Conservation (phyloP, 2,888 invertebrate genomes). For the Dicyrtomina minuta region DNA sequence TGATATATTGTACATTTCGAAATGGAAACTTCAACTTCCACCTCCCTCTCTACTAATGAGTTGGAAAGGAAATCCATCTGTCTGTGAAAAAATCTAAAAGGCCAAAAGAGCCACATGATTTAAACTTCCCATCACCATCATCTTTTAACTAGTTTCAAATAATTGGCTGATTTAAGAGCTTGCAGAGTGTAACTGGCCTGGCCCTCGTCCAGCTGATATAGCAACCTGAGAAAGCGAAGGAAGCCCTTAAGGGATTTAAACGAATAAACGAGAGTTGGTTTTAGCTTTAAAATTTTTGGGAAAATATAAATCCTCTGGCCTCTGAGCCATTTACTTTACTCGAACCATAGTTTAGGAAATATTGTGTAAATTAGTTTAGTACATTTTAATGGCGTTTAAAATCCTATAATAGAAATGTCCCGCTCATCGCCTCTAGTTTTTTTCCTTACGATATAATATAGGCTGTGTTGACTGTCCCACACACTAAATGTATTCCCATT, state of each 20-base stretch:
- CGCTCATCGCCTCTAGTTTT: too few species aligned
- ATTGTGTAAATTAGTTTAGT: conserved; percentile 23
- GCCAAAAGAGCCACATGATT: too few species aligned
- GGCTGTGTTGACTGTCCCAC: too few species aligned
- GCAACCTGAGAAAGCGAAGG: neutral
- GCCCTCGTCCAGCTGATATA: conserved; percentile 5
- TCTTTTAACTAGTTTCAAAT: conserved; percentile 18
- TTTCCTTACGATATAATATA: too few species aligned
- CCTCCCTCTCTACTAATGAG: conserved; percentile 25
- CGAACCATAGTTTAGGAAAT: neutral
- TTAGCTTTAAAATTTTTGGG: neutral
- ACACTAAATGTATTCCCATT: too few species aligned
- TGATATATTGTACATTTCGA: too few species aligned
- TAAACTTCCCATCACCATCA: conserved; percentile 2
- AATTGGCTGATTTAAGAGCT: neutral
- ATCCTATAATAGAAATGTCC: too few species aligned
- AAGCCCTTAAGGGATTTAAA: conserved; percentile 2
- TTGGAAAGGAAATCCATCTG: conserved; percentile 12
- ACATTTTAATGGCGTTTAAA: conserved; percentile 18
- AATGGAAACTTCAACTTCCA: too few species aligned
- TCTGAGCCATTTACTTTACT: conserved; percentile 17
- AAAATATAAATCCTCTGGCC: neutral
- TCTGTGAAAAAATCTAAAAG: neutral
- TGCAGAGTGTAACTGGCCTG: neutral
- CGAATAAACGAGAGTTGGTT: neutral